A percentile compares a stretch with the other conserved stretches of the same genome.
Conservation (phyloP, 2,888 invertebrate species). For the Melanargia galathea region DNA sequence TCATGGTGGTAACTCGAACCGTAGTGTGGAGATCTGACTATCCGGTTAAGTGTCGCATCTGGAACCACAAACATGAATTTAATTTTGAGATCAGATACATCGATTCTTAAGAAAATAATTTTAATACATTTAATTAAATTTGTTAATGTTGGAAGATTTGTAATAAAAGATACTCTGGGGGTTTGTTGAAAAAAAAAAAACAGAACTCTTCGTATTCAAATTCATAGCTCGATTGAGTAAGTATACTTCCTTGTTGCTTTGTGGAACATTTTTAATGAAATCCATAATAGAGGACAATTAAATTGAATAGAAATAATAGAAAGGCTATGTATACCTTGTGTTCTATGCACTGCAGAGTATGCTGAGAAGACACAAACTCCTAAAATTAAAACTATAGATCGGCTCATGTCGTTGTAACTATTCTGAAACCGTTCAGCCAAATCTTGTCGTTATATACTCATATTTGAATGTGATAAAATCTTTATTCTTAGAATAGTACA, state of each 20-base stretch:
- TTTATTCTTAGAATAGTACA: conserved; percentile 61
- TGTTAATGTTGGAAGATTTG: too few species aligned
- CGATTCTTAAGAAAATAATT: background rate
- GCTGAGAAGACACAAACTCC: conserved; percentile 46
- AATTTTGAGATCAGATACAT: background rate
- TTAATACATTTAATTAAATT: background rate
- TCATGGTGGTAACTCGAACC: conserved; percentile 24
- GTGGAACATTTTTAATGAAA: too few species aligned
- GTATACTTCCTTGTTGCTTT: too few species aligned
- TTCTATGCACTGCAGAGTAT: conserved; percentile 49
- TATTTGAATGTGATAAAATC: conserved; percentile 45
- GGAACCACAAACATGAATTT: conserved; percentile 37
- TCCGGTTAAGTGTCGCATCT: conserved; percentile 47
- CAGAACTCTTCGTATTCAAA: too few species aligned
- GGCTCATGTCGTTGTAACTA: conserved; percentile 49
- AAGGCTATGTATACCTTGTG: too few species aligned
- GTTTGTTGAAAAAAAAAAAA: too few species aligned
- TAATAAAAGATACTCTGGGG: background rate
- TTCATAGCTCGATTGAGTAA: too few species aligned
- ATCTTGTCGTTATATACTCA: conserved; percentile 56
- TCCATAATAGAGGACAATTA: too few species aligned
- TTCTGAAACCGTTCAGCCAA: conserved; percentile 46
- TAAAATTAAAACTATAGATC: conserved; percentile 46
- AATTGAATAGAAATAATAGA: too few species aligned
- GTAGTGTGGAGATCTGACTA: conserved; percentile 48